Evolutionary conservation across 37 sponge, comb jelly and placozoan genomes (phyloP).

Genomic region (Chondrosia reniformis): DNA sequence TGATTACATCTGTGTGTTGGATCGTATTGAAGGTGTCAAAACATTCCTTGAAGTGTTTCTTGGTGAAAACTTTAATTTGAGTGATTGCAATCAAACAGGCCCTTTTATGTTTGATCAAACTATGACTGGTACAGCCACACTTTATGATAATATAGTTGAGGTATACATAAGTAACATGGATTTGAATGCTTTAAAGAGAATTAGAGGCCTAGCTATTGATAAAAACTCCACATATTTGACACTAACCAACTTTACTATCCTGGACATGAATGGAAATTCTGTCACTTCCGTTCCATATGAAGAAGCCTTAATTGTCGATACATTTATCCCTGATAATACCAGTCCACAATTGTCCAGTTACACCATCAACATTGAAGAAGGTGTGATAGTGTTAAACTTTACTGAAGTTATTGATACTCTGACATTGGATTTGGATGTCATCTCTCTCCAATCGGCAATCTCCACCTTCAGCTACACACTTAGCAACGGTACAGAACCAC

Average conservation of each 20-base stretch:
- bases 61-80: neutral
- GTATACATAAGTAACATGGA: slow-evolving; percentile 65
- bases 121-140: slow-evolving; percentile 37
- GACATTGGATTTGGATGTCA: slow-evolving; percentile 50
- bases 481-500: slow-evolving; percentile 26
- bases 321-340: slow-evolving; percentile 46
- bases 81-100: neutral
- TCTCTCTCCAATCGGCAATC: slow-evolving; percentile 46
- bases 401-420: slow-evolving; percentile 75
- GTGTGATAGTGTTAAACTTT: slow-evolving; percentile 56
- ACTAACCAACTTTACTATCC: slow-evolving; percentile 37
- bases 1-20: slow-evolving; percentile 4
- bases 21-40: slow-evolving; percentile 2
- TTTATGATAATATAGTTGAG: slow-evolving; percentile 50
- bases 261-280: slow-evolving; percentile 80
- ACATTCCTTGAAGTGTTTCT: neutral
- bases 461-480: slow-evolving; percentile 43
- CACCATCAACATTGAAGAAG: slow-evolving; percentile 62
- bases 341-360: slow-evolving; percentile 39
- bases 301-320: slow-evolving; percentile 36
- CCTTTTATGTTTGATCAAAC: slow-evolving; percentile 30
- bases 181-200: slow-evolving; percentile 76
- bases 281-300: slow-evolving; percentile 30
- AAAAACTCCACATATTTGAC: slow-evolving; percentile 51
- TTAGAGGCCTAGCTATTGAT: slow-evolving; percentile 59